Percentiles rank a stretch among this genome's conserved stretches.
Conservation (phyloP, 2,113 vertebrate genomes). For the Tringa solitaria region DNA sequence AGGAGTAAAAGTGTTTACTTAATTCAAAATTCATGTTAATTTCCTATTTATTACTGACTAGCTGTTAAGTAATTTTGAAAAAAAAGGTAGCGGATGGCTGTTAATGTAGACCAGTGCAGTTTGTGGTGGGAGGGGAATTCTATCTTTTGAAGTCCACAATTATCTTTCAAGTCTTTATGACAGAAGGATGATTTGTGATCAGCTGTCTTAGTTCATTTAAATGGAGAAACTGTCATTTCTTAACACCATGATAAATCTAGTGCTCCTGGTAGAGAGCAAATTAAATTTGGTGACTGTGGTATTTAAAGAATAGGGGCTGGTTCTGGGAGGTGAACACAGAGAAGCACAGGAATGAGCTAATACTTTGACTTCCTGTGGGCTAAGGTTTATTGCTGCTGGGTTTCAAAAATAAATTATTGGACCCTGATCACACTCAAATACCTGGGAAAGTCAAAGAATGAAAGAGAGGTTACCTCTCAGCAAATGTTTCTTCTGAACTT, state of each 20-base stretch:
- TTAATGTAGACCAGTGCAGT: not conserved
- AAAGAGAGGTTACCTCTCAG: not conserved
- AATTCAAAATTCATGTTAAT: fast-evolving
- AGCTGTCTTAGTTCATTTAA: not conserved
- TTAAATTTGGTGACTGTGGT: not conserved
- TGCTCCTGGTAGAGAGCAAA: not conserved
- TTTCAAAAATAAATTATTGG: not conserved
- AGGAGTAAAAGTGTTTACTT: fast-evolving
- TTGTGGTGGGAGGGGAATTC: not conserved
- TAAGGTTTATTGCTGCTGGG: not conserved
- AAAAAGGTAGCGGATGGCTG: not conserved
- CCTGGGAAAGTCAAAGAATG: not conserved
- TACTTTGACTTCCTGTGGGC: not conserved
- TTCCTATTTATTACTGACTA: not conserved
- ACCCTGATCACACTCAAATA: not conserved
- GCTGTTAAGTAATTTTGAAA: not conserved
- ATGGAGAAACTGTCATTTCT: not conserved
- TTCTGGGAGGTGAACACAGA: not conserved
- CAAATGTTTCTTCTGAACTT: not conserved
- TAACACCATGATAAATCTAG: not conserved
- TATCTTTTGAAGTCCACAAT: not conserved
- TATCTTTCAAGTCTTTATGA: not conserved
- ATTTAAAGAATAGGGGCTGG: not conserved
- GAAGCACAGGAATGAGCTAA: not conserved
- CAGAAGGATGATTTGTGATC: not conserved